phyloP scores from a whole-genome alignment of 2,113 vertebrate genomes.

The Pachycephala philippinensis region DNA sequence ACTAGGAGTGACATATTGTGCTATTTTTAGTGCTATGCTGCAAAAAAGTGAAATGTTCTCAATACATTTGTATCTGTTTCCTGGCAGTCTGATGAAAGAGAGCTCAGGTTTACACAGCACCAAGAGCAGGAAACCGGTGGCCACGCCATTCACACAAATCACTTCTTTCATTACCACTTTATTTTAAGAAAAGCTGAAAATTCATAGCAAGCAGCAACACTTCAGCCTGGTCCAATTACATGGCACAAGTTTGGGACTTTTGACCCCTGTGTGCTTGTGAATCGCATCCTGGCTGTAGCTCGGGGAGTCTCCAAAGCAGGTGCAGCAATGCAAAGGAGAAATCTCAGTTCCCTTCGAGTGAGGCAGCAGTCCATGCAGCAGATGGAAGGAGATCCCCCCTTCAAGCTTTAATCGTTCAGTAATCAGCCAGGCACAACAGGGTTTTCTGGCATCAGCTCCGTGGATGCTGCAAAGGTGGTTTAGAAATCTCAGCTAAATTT shows the following conservation, averaged over 20 bases:
- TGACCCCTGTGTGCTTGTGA: not conserved
- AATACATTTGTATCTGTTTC: slow-evolving; percentile 21
- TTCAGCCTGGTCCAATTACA: not conserved
- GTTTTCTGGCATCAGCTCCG: not conserved
- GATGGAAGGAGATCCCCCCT: slow-evolving; percentile 5
- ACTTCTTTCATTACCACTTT: not conserved
- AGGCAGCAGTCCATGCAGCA: not conserved
- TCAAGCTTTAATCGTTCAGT: not conserved
- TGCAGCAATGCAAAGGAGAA: not conserved
- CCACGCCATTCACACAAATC: not conserved
- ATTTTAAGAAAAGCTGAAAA: not conserved
- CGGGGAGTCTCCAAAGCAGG: not conserved
- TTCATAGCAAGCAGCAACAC: not conserved
- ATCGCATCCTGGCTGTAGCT: not conserved
- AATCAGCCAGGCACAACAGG: slow-evolving; percentile 14
- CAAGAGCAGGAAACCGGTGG: not conserved
- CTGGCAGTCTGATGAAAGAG: not conserved
- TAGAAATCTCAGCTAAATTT: not conserved
- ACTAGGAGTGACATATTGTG: not conserved
- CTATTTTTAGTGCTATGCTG: slow-evolving; percentile 1
- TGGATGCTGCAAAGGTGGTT: not conserved
- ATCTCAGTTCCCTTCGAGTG: not conserved
- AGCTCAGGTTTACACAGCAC: not conserved
- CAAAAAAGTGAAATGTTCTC: not conserved
- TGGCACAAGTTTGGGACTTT: not conserved